These are phyloP conservation scores for Marmota flaviventris DNA, from an alignment of 2,113 vertebrate species.

Conservation along the genomic window DNA sequence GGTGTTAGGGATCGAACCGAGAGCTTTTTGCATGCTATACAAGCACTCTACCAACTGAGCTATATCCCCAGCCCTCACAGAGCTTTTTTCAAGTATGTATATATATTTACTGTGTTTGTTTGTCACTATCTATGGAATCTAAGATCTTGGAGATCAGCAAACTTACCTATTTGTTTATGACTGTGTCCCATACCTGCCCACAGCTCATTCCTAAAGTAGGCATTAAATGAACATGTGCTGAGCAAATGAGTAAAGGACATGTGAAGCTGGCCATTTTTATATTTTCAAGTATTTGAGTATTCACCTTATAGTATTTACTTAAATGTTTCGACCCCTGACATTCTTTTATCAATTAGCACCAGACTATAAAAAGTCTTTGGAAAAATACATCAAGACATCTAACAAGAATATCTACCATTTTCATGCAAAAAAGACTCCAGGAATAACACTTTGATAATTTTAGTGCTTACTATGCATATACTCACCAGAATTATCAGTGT, in stretches of 20 bases:
- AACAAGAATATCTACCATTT: background rate
- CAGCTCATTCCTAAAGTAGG: background rate
- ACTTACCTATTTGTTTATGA: background rate
- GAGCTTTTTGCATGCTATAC: too few species aligned
- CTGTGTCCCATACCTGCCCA: background rate
- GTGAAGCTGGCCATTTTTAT: background rate
- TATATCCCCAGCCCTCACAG: background rate
- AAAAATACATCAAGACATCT: background rate
- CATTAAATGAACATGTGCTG: background rate
- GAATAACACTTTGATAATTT: background rate
- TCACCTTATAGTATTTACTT: background rate
- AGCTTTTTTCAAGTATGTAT: background rate
- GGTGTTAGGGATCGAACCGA: too few species aligned
- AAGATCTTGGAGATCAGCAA: background rate
- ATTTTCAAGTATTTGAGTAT: background rate
- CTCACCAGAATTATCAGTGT: background rate
- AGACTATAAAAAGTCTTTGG: background rate
- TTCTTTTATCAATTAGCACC: background rate
- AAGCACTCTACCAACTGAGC: too few species aligned
- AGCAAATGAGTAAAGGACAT: constrained; percentile 8
- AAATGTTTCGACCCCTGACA: background rate
- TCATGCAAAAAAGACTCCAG: background rate
- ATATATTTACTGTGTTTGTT: background rate
- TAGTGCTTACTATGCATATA: background rate
- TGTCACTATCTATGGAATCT: background rate